Percentiles rank a stretch among this genome's conserved stretches.
phyloP scores from a whole-genome alignment of 1,140 invertebrate genomes.

The Lanistes nyassanus region DNA sequence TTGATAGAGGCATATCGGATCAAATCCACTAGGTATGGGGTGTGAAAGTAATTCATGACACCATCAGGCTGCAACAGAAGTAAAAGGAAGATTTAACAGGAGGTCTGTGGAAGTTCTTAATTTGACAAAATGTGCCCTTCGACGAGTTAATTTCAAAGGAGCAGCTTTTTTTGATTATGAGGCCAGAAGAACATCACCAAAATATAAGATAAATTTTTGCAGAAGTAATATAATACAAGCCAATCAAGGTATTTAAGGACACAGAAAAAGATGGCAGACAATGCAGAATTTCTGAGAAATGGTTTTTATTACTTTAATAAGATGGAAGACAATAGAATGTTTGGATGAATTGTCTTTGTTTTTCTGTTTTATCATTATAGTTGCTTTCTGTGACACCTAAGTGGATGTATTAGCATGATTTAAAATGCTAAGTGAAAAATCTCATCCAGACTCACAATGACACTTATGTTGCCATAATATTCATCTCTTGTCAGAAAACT shows the following conservation, averaged over 20 bases:
- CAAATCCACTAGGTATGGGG: constrained; percentile 89
- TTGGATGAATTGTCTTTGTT: no score
- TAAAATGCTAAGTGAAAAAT: no score
- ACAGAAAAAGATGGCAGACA: not conserved
- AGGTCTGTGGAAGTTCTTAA: not conserved
- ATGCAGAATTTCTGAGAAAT: no score
- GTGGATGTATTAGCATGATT: no score
- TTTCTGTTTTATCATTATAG: no score
- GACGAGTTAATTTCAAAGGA: no score
- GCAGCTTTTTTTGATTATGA: no score
- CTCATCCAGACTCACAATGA: constrained; percentile 79
- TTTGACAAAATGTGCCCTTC: no score
- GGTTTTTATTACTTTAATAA: no score
- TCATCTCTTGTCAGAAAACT: constrained; percentile 85
- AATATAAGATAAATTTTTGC: not conserved
- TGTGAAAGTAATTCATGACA: constrained; percentile 89
- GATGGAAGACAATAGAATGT: no score
- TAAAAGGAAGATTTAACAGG: not conserved
- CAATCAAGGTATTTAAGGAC: not conserved
- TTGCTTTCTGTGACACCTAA: no score
- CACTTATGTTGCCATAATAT: constrained; percentile 77
- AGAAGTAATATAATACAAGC: not conserved
- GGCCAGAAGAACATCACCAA: not conserved
- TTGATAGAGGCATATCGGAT: constrained; percentile 91
- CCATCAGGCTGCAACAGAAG: constrained; percentile 79